Conservation (phyloP, 2,113 vertebrate genomes). For the Rana temporaria region DNA sequence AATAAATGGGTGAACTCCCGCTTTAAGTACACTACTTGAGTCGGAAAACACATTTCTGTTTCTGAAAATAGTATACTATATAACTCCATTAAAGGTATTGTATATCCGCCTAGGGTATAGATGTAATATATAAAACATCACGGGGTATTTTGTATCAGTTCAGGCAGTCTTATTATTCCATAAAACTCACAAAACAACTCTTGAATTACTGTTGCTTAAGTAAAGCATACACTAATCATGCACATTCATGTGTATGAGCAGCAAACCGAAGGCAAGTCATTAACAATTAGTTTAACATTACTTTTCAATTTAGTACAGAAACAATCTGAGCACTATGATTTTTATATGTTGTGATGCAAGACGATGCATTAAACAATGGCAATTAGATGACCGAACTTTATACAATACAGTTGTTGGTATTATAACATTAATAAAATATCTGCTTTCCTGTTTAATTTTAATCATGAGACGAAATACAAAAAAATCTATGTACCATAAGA, state of each 20-base stretch:
- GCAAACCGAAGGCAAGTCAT: slow-evolving; percentile 30
- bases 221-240: slow-evolving; percentile 8
- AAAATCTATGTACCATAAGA: too few relatives aligned
- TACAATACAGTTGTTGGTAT: slow-evolving; percentile 1
- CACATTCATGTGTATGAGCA: slow-evolving; percentile 22
- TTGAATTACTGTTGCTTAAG: slow-evolving; percentile 6
- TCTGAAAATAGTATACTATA: too few relatives aligned
- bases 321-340: slow-evolving; percentile 26
- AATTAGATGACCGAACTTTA: not conserved
- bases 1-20: too few relatives aligned
- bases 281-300: slow-evolving; percentile 18
- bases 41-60: too few relatives aligned
- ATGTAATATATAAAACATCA: too few relatives aligned
- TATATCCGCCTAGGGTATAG: too few relatives aligned
- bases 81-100: too few relatives aligned
- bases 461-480: too few relatives aligned
- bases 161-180: too few relatives aligned
- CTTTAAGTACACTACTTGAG: too few relatives aligned
- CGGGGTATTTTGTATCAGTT: too few relatives aligned
- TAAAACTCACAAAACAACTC: not conserved
- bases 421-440: not conserved
- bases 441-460: too few relatives aligned
- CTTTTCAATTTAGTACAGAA: not conserved
- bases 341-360: not conserved
- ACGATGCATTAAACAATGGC: slow-evolving; percentile 10